Evolutionary conservation across 2,113 vertebrate species (phyloP), one percentile per base, ranked within the genome.

Genomic region (Caretta caretta): DNA sequence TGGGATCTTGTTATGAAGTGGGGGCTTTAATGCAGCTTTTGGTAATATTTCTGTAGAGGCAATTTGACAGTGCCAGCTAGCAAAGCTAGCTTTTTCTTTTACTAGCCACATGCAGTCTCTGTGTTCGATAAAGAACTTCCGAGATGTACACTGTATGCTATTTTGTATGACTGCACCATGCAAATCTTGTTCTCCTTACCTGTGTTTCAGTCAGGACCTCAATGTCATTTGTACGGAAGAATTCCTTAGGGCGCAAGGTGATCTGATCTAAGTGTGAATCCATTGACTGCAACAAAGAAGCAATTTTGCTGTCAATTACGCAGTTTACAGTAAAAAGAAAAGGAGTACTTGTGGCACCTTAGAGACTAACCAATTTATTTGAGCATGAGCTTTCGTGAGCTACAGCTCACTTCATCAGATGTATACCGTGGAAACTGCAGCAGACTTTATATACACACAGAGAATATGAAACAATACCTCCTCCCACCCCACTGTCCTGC

Each of bases 201-300:
- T 99, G 99, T 94, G 98, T 99, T 96, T 99, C 99, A 0, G 98
- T 99, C 95, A 99, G 98, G 90, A 99, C 97, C 96, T 99, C 99
- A 0, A 99, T 99, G 98, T 99, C 99, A 0, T 99, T 99, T 14
- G 97, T 98, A 83, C 99, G 97, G 83, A 99, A 99, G 97, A 99
- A 99, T 59, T 99, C 99, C 91, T 98, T 98, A 29, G 99, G 98
- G 48, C 99, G 99, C 88, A 99, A 92, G 49, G 98, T 96, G 1
- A 99, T 99, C 97, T 99, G 99, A 90, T 99, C 99, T 0, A 99
- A 98, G 76, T 99, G 99, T 96, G 98, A 98, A 35, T 99, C 99
- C 98, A 99, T 98, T 1, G 99, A 99, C 99, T 99, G 97, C 86
- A 92, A 95, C 80, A 80, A 54, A 88, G 42, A 56, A 88, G 42